These are phyloP conservation scores for Acrocephalus kingi DNA, from an alignment of 2,113 vertebrate species.

Conservation along the genomic window DNA sequence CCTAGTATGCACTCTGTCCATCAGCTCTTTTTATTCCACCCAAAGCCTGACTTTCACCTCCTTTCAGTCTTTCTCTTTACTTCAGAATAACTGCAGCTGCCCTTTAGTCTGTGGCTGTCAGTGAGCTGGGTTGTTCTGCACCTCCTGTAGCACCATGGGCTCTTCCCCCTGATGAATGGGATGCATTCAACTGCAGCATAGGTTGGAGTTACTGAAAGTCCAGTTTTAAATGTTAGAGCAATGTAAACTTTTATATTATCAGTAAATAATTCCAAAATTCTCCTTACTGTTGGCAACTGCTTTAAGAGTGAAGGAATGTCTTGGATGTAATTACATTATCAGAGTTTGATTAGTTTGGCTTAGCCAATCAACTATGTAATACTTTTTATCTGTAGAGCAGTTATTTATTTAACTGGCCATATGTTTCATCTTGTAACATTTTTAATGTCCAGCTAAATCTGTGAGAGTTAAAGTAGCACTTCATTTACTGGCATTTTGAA, in stretches of 20 bases:
- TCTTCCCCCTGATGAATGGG: background rate
- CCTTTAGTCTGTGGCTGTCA: background rate
- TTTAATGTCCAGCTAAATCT: background rate
- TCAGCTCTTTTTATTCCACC: background rate
- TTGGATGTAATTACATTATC: background rate
- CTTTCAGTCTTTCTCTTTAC: background rate
- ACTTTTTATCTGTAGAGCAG: background rate
- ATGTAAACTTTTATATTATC: background rate
- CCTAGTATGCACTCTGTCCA: background rate
- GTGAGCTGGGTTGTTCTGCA: background rate
- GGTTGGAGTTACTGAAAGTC: background rate
- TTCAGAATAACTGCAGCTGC: background rate
- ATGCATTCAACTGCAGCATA: background rate
- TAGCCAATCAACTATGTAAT: background rate
- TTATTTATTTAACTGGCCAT: background rate
- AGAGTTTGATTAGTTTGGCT: background rate
- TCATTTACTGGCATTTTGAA: background rate
- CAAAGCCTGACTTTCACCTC: background rate
- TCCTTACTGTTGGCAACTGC: background rate
- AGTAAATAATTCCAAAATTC: background rate
- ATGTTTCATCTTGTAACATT: background rate
- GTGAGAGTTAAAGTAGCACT: background rate
- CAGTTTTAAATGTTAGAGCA: background rate
- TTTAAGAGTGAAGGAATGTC: conserved; percentile 15
- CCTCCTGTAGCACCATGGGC: background rate